These are phyloP conservation scores for Silurus asotus DNA, from an alignment of 2,113 vertebrate species.

Conservation along the genomic window DNA sequence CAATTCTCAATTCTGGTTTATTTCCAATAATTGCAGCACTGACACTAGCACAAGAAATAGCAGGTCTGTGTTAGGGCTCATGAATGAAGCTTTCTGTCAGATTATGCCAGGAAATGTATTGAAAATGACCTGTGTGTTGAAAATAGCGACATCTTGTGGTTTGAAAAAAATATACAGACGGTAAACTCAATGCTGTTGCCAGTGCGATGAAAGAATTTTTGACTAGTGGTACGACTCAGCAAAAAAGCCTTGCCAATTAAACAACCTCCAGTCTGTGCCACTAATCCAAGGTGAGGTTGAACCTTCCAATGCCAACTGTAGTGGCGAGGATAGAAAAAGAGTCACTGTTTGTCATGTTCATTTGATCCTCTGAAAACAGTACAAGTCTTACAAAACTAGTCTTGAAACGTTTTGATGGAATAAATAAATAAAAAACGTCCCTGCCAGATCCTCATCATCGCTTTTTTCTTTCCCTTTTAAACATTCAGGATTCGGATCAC, in stretches of 20 bases:
- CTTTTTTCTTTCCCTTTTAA: background rate
- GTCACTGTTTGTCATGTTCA: background rate
- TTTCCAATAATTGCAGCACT: background rate
- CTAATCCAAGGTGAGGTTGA: background rate
- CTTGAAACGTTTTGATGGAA: background rate
- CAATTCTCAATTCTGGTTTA: background rate
- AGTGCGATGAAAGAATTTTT: background rate
- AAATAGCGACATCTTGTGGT: background rate
- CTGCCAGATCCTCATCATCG: background rate
- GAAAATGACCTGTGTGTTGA: background rate
- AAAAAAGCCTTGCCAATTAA: background rate
- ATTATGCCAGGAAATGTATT: background rate
- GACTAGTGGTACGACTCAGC: background rate
- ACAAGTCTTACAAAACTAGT: background rate
- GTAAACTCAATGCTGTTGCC: background rate
- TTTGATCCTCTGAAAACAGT: background rate
- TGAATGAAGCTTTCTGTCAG: background rate
- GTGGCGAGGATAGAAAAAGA: background rate
- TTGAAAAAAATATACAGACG: background rate
- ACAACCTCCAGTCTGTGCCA: background rate
- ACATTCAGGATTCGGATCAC: conserved; percentile 83
- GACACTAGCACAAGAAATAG: background rate
- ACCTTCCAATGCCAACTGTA: background rate
- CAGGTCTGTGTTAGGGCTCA: background rate
- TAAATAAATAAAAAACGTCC: background rate